Conservation (phyloP, 2,888 invertebrate genomes). For the Bugula neritina region DNA sequence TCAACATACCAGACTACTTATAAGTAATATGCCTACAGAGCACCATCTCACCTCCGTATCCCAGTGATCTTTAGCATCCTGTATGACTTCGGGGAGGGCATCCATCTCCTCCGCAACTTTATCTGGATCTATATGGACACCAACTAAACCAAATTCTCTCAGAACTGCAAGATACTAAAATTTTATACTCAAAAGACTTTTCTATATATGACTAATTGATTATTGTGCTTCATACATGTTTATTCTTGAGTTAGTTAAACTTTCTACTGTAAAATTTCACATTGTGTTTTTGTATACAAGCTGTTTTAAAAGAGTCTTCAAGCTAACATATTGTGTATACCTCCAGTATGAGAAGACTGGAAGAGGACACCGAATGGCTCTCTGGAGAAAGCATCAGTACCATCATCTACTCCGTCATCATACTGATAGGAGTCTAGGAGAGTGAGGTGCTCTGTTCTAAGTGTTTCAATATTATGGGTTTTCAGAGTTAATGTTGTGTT, state of each 20-base stretch:
- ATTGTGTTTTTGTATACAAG: neutral
- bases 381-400: constrained; percentile 38
- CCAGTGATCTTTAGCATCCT: constrained; percentile 7
- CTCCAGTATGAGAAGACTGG: constrained; percentile 33
- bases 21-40: too few species aligned
- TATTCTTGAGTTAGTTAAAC: too few species aligned
- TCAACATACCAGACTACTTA: too few species aligned
- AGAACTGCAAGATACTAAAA: constrained; percentile 33
- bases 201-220: too few species aligned
- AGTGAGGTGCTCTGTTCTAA: neutral
- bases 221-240: too few species aligned
- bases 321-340: neutral
- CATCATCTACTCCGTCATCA: constrained; percentile 34
- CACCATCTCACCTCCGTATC: neutral
- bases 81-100: constrained; percentile 34
- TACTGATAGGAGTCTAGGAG: constrained; percentile 34
- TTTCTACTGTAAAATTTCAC: neutral
- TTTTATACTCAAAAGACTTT: too few species aligned
- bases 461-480: too few species aligned
- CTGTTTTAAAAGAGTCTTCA: too few species aligned
- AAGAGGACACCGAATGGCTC: constrained; percentile 40
- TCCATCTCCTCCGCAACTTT: constrained; percentile 35
- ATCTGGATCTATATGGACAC: constrained; percentile 36
- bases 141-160: constrained; percentile 38
- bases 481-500: too few species aligned